A percentile compares a stretch with the other conserved stretches of the same genome.
These are phyloP conservation scores for Ctena decussata DNA, from an alignment of 2,888 invertebrate genomes.

Conservation along the genomic window DNA sequence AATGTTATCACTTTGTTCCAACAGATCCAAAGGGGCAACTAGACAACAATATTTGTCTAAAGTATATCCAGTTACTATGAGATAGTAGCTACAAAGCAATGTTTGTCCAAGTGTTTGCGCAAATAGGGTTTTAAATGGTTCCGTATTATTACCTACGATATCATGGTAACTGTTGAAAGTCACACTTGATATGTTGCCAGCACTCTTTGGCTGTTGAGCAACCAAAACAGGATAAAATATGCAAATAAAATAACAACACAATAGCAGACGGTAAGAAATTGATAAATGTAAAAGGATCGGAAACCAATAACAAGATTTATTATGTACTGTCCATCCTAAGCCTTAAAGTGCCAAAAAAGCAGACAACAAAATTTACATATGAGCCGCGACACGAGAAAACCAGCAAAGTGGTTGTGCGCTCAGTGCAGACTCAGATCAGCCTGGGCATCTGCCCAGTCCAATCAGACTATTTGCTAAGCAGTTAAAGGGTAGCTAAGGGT, in stretches of 20 bases:
- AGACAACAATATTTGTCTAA: not conserved
- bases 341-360: no score
- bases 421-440: no score
- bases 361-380: no score
- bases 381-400: no score
- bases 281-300: no score
- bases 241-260: not conserved
- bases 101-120: not conserved
- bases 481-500: no score
- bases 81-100: slow-evolving; percentile 11
- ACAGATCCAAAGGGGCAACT: not conserved
- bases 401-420: no score
- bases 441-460: no score
- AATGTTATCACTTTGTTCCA: not conserved
- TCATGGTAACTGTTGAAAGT: slow-evolving; percentile 5
- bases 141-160: not conserved
- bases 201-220: not conserved
- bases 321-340: no score
- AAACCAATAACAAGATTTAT: no score
- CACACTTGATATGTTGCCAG: not conserved
- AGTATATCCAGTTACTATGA: slow-evolving; percentile 1
- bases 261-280: no score
- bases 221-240: not conserved
- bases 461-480: no score
- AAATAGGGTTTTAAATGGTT: slow-evolving; percentile 1